Base-by-base conservation (phyloP, 1,140 invertebrate genomes). In the Pentalonia nigronervosa region DNA sequence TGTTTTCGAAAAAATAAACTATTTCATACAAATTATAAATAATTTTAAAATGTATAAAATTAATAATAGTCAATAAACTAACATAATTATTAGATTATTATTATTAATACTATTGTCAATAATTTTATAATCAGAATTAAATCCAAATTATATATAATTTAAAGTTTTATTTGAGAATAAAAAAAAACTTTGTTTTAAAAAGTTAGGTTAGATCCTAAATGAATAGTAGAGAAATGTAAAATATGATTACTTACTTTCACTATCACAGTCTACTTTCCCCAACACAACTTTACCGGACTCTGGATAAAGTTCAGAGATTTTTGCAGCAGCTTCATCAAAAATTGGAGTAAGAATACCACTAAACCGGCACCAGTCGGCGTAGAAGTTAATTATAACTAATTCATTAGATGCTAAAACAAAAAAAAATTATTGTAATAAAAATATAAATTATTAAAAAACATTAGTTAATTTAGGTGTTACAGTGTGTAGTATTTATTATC, bases 381-480 rank as follows among this genome's bases (percentile, higher is more conserved):
- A 99, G 96, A 99, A 99, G 96, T 99, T 99, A 94, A 99, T 97
- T 95, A 99, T 98, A 91, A 99, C 99, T 95, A 99, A 96, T 96
- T 99, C 98, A 96, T 98, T 98, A 91, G 97, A 97, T 94, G 97
- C 99, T 99, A 96, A 94, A 97, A 60, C n/a, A 45, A 76, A 23
- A 47, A 45, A 53, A 94, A 67, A 48, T 45, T 30, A 23, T 53
- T 7, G 7, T 53, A 53, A 7, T 6, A 48, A 45, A 21, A 23
- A n/a, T 17, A n/a, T n/a, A n/a, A n/a, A n/a, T 76, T 76, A 76
- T 30, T 17, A 7, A n/a, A 4, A 67, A n/a, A n/a, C 30, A 76
- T n/a, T 76, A 76, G 4, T 6, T 7, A n/a, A 0, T 67, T 67
- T n/a, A 67, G n/a, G 4, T 76, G 30, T 14, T 67, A n/a, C 4